A percentile compares a stretch with the other conserved stretches of the same genome.
phyloP scores from a whole-genome alignment of 2,888 invertebrate genomes.

The Drosophila melanosoma region DNA sequence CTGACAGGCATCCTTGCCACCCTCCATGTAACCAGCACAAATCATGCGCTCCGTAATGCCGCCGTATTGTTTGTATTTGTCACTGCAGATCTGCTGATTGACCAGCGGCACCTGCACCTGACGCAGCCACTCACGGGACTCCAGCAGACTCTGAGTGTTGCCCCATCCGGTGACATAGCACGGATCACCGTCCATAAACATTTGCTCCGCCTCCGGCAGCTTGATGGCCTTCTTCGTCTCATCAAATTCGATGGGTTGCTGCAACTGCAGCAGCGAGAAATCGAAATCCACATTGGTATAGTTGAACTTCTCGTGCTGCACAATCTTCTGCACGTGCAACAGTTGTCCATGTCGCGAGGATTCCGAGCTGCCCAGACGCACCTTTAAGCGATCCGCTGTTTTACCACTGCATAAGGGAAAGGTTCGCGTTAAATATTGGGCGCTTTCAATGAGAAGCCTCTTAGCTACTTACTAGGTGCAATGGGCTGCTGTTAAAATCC shows the following conservation, averaged over 20 bases:
- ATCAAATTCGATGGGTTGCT: slow-evolving; percentile 85
- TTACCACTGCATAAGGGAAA: slow-evolving; percentile 65
- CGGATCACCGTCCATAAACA: slow-evolving; percentile 78
- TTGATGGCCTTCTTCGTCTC: slow-evolving; percentile 85
- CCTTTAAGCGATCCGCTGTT: slow-evolving; percentile 67
- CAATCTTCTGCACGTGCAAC: slow-evolving; percentile 85
- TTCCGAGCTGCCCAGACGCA: slow-evolving; percentile 87
- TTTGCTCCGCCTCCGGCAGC: slow-evolving; percentile 83
- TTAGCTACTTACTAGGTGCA: slow-evolving; percentile 81
- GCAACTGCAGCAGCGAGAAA: slow-evolving; percentile 86
- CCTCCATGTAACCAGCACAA: slow-evolving; percentile 87
- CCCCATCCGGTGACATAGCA: slow-evolving; percentile 85
- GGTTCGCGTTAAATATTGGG: rapidly evolving
- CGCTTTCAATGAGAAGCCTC: not conserved
- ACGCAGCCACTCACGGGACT: slow-evolving; percentile 84
- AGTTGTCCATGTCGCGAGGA: slow-evolving; percentile 86
- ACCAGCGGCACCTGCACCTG: slow-evolving; percentile 86
- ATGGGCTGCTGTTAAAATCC: slow-evolving; percentile 84
- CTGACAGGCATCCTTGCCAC: slow-evolving; percentile 86
- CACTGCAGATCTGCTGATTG: slow-evolving; percentile 85
- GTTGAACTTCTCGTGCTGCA: slow-evolving; percentile 86
- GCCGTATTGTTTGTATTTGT: slow-evolving; percentile 85
- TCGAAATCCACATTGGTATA: slow-evolving; percentile 87
- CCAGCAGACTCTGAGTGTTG: slow-evolving; percentile 78
- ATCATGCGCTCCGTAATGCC: slow-evolving; percentile 87